phyloP scores from a whole-genome alignment of 2,113 vertebrate genomes.

The Hucho hucho region DNA sequence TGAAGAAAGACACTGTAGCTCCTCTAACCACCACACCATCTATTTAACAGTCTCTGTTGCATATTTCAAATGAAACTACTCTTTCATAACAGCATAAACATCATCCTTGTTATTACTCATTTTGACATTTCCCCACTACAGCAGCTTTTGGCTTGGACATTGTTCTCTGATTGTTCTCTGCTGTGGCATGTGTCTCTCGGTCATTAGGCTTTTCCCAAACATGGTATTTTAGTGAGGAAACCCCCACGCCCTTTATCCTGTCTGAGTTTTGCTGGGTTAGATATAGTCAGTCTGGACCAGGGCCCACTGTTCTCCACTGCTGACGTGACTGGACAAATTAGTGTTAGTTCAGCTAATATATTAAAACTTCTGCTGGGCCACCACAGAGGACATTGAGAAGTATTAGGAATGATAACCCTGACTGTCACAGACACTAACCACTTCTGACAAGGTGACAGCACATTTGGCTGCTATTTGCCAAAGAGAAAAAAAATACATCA shows the following conservation, averaged over 20 bases:
- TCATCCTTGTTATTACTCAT: not conserved
- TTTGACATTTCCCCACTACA: not conserved
- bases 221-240: not conserved
- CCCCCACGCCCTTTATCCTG: conserved; percentile 24
- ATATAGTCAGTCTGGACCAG: conserved; percentile 36
- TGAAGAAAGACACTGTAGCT: not conserved
- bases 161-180: not conserved
- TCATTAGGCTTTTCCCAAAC: not conserved
- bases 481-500: conserved; percentile 39
- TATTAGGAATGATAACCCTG: conserved; percentile 67
- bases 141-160: not conserved
- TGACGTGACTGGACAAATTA: conserved; percentile 72
- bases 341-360: conserved; percentile 59
- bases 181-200: not conserved
- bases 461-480: conserved; percentile 68
- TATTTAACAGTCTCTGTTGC: not conserved
- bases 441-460: conserved; percentile 72
- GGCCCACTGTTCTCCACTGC: conserved; percentile 39
- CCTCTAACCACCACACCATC: not conserved
- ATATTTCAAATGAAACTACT: not conserved
- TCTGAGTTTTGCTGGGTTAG: conserved; percentile 28
- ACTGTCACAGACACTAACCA: conserved; percentile 70
- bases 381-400: conserved; percentile 52
- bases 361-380: conserved; percentile 56
- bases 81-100: not conserved